A percentile compares a stretch with the other conserved stretches of the same genome.
phyloP scores from a whole-genome alignment of 2,113 vertebrate genomes.

The Tetraodon nigroviridis region DNA sequence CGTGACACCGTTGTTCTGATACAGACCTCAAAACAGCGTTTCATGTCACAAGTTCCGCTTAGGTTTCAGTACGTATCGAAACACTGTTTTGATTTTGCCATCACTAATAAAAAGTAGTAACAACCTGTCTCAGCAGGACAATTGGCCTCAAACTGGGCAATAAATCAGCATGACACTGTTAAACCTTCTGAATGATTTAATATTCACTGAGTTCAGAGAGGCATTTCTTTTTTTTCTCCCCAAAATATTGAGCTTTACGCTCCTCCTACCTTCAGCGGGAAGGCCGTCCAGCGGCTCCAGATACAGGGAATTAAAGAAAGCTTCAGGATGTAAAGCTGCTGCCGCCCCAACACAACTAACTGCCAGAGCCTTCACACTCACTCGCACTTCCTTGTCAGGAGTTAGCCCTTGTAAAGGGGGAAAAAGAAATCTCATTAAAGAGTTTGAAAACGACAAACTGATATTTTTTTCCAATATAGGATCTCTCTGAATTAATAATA shows the following conservation, averaged over 20 bases:
- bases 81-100: too few relatives aligned
- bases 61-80: too few relatives aligned
- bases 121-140: too few relatives aligned
- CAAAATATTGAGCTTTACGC: background rate
- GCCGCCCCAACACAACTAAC: conserved; percentile 92
- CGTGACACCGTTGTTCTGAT: too few relatives aligned
- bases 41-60: too few relatives aligned
- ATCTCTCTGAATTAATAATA: too few relatives aligned
- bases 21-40: too few relatives aligned
- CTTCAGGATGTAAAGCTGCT: conserved; percentile 83
- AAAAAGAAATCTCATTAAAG: background rate
- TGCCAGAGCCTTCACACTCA: conserved; percentile 95
- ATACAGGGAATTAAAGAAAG: conserved; percentile 92
- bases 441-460: background rate
- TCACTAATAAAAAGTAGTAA: too few relatives aligned
- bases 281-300: conserved; percentile 77
- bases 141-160: too few relatives aligned
- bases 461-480: too few relatives aligned
- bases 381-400: conserved; percentile 90
- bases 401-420: conserved; percentile 77
- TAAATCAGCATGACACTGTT: too few relatives aligned
- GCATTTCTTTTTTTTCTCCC: background rate
- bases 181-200: too few relatives aligned
- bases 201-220: background rate
- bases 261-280: conserved; percentile 72